phyloP scores from a whole-genome alignment of 2,113 vertebrate genomes.

The Empidonax alnorum region DNA sequence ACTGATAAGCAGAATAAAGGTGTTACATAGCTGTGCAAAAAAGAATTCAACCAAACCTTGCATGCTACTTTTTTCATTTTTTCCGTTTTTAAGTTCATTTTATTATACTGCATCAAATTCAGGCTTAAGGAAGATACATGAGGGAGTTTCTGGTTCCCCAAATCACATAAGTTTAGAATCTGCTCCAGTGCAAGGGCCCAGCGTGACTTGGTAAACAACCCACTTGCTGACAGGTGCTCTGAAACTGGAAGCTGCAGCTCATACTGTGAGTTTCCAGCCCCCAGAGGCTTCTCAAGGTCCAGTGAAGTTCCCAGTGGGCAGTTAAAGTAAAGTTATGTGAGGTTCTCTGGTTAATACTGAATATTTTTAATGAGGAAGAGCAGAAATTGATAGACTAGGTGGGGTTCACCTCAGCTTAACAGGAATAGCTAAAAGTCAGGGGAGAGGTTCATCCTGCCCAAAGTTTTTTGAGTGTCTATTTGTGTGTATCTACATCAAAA shows the following conservation, averaged over 20 bases:
- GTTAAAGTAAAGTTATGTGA: background rate
- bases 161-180: background rate
- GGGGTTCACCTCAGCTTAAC: background rate
- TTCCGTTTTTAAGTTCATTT: background rate
- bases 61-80: background rate
- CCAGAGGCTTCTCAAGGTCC: background rate
- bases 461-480: background rate
- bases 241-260: background rate
- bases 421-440: background rate
- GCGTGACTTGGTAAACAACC: accelerated
- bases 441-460: background rate
- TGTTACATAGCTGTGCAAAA: background rate
- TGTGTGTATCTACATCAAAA: background rate
- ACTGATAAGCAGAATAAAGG: background rate
- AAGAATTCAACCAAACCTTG: background rate
- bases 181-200: background rate
- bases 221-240: background rate
- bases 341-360: background rate
- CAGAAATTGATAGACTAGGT: background rate
- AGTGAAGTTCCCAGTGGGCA: accelerated
- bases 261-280: accelerated
- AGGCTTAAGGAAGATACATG: background rate
- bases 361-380: background rate
- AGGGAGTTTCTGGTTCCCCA: background rate
- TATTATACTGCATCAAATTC: background rate